Conservation (phyloP, 1,140 invertebrate genomes). For the Panonychus citri region DNA sequence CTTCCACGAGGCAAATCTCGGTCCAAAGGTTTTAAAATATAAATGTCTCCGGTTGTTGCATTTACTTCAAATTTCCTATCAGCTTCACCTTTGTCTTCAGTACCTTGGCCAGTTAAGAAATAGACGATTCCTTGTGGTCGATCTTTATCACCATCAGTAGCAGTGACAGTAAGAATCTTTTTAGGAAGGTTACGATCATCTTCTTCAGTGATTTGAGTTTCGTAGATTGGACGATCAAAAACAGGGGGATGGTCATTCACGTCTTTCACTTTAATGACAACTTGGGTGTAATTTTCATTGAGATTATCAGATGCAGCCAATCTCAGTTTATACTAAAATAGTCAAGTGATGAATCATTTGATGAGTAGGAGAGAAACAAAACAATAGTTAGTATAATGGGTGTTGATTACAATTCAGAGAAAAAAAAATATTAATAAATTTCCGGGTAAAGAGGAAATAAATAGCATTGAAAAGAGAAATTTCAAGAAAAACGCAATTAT, state of each 20-base stretch:
- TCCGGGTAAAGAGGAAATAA: too few relatives aligned
- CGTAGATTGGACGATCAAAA: constrained; percentile 75
- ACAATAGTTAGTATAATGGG: too few relatives aligned
- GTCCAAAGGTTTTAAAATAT: constrained; percentile 55
- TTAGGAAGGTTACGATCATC: constrained; percentile 81
- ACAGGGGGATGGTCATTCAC: constrained; percentile 72
- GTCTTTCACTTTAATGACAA: constrained; percentile 84
- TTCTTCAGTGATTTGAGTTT: constrained; percentile 83
- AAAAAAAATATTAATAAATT: too few relatives aligned
- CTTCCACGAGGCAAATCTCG: constrained; percentile 85
- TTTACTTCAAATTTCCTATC: constrained; percentile 94
- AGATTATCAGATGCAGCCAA: constrained; percentile 80
- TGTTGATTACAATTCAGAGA: too few relatives aligned
- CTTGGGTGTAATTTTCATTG: constrained; percentile 82
- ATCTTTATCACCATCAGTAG: constrained; percentile 82
- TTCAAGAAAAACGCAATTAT: too few relatives aligned
- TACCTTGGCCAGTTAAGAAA: constrained; percentile 81
- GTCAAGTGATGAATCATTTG: background rate
- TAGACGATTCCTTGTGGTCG: constrained; percentile 85
- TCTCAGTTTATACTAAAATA: constrained; percentile 58
- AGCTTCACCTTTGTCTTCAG: constrained; percentile 69
- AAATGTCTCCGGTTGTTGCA: constrained; percentile 74
- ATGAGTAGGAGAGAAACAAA: background rate
- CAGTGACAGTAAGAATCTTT: constrained; percentile 73
- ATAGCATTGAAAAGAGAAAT: too few relatives aligned